Evolutionary conservation across 2,113 vertebrate species (phyloP).

Genomic region (western clawed frog (Xenopus tropicalis)): DNA sequence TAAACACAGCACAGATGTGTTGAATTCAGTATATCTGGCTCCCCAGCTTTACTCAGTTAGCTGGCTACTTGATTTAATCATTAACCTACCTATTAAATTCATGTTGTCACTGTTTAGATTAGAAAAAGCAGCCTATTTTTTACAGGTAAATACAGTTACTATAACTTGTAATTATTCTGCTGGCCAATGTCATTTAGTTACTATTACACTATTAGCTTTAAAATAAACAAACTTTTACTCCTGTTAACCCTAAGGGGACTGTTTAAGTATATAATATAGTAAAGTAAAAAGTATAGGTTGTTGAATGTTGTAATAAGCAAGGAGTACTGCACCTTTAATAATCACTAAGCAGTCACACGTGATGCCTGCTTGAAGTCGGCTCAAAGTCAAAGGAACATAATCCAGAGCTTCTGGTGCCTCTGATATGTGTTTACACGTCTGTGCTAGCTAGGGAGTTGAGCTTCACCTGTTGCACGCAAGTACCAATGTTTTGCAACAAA

Average conservation of each 20-base stretch:
- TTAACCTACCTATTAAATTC: slow-evolving; percentile 63
- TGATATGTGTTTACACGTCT: slow-evolving; percentile 13
- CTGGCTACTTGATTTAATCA: slow-evolving; percentile 59
- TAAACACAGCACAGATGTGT: background rate
- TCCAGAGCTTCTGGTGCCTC: slow-evolving; percentile 25
- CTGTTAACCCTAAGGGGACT: too few relatives aligned
- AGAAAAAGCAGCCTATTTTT: slow-evolving; percentile 38
- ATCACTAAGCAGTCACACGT: slow-evolving; percentile 46
- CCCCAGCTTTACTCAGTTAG: slow-evolving; percentile 33
- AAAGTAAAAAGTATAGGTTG: slow-evolving; percentile 17
- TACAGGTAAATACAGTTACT: slow-evolving; percentile 19
- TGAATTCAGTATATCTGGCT: background rate
- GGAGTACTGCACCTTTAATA: slow-evolving; percentile 42
- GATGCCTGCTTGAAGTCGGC: slow-evolving; percentile 51
- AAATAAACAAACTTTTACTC: too few relatives aligned
- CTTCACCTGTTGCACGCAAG: slow-evolving; percentile 59
- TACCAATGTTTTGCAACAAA: background rate
- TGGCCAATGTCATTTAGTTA: slow-evolving; percentile 38
- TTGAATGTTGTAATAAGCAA: slow-evolving; percentile 6
- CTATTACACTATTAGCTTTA: too few relatives aligned
- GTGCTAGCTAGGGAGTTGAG: background rate
- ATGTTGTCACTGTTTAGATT: slow-evolving; percentile 52
- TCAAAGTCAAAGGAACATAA: slow-evolving; percentile 52
- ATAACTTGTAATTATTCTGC: slow-evolving; percentile 37
- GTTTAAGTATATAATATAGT: too few relatives aligned